These are phyloP conservation scores for Helogale parvula DNA, from an alignment of 2,113 vertebrate genomes.

Conservation along the genomic window DNA sequence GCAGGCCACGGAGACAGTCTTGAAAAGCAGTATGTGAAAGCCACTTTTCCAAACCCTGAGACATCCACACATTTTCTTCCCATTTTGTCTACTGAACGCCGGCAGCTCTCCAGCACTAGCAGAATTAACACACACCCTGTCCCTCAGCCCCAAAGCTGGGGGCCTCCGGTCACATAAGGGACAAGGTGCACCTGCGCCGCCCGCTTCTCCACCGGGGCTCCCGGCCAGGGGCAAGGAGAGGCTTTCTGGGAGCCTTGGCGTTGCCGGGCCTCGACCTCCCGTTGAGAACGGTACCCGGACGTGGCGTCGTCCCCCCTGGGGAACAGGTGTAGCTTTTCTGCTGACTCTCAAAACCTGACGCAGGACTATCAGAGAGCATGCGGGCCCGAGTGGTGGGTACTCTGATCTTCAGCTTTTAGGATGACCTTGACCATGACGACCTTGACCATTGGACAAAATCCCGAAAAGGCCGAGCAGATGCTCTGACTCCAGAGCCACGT, in stretches of 20 bases:
- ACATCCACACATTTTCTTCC: neutral
- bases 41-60: neutral
- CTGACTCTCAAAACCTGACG: no score
- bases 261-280: accelerated
- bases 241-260: neutral
- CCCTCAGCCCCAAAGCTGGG: neutral
- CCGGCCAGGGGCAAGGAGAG: neutral
- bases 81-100: neutral
- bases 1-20: neutral
- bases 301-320: no score
- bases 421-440: no score
- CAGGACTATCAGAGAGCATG: neutral
- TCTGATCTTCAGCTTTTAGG: neutral
- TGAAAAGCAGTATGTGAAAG: neutral
- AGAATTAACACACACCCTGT: neutral
- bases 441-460: neutral
- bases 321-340: neutral
- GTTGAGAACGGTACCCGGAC: accelerated
- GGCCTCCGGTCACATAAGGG: neutral
- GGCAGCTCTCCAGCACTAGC: neutral
- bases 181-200: accelerated
- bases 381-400: no score
- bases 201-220: no score
- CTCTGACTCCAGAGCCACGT: accelerated
- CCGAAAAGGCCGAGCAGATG: neutral